A percentile compares a stretch with the other conserved stretches of the same genome.
phyloP scores from a whole-genome alignment of 1,140 invertebrate species.

The Drosophila teissieri region DNA sequence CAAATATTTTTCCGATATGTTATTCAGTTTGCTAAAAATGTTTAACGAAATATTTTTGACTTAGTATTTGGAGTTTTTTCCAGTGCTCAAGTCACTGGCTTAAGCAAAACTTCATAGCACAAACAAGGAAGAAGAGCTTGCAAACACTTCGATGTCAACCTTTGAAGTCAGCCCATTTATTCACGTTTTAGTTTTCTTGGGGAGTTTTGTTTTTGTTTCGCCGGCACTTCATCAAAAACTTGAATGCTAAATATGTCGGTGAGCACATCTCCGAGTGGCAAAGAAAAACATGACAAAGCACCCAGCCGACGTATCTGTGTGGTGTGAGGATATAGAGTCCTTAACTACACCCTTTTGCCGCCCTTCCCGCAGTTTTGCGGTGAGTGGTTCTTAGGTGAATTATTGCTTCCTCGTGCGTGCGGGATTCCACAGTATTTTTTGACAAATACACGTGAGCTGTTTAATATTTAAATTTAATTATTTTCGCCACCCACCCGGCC shows the following conservation, averaged over 20 bases:
- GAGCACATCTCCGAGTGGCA: conserved; percentile 33
- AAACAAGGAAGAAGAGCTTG: conserved; percentile 8
- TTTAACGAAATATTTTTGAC: no score
- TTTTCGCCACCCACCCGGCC: conserved; percentile 38
- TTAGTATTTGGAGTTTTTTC: not conserved
- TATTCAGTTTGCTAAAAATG: no score
- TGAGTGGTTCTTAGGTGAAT: conserved; percentile 63
- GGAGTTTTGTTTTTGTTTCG: conserved; percentile 46
- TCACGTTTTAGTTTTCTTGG: conserved; percentile 44
- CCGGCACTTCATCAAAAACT: conserved; percentile 62
- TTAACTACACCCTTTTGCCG: conserved; percentile 12
- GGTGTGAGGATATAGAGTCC: not conserved
- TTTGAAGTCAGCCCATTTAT: conserved; percentile 20
- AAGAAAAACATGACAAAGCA: conserved; percentile 57
- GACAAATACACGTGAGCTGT: conserved; percentile 74
- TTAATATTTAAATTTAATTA: conserved; percentile 84
- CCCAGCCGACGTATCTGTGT: conserved; percentile 17
- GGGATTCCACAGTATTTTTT: conserved; percentile 50
- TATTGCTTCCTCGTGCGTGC: conserved; percentile 63
- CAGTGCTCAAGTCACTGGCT: not conserved
- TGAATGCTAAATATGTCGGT: conserved; percentile 63
- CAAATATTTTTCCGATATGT: no score
- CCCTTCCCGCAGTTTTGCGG: conserved; percentile 27
- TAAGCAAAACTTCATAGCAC: conserved; percentile 14
- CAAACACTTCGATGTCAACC: conserved; percentile 31